phyloP scores from a whole-genome alignment of 2,113 vertebrate genomes.

The Nerophis lumbriciformis region DNA sequence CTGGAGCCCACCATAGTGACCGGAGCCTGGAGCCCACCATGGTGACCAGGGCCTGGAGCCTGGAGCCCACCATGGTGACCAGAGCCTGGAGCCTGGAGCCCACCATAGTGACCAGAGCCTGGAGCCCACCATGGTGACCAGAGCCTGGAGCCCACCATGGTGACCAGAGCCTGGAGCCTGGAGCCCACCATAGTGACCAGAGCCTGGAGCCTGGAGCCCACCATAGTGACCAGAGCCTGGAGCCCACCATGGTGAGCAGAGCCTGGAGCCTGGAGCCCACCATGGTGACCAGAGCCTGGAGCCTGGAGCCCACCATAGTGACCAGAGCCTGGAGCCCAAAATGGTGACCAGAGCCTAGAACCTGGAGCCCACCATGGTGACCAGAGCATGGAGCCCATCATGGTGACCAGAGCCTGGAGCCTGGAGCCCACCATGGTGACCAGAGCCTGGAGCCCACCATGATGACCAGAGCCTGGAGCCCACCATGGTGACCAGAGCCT shows the following conservation, averaged over 20 bases:
- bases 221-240: neutral
- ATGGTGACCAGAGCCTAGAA: conserved; percentile 10
- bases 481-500: conserved; percentile 15
- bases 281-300: conserved; percentile 11
- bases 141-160: conserved; percentile 1
- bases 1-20: too few relatives aligned
- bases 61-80: conserved; percentile 8
- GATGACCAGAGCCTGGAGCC: neutral
- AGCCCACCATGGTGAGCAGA: conserved; percentile 11
- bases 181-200: conserved; percentile 11
- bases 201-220: neutral
- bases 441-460: too few relatives aligned
- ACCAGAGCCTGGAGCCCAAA: too few relatives aligned
- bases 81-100: neutral
- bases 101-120: neutral
- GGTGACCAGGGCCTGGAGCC: conserved; percentile 9
- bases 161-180: conserved; percentile 2
- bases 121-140: too few relatives aligned
- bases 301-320: neutral
- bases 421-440: neutral
- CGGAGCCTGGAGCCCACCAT: neutral
- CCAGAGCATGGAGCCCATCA: too few relatives aligned
- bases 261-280: neutral
- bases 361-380: neutral
- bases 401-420: conserved; percentile 12